Percentiles rank a stretch among this genome's conserved stretches.
These are phyloP conservation scores for Triops cancriformis DNA, from an alignment of 1,140 invertebrate genomes.

Conservation along the genomic window DNA sequence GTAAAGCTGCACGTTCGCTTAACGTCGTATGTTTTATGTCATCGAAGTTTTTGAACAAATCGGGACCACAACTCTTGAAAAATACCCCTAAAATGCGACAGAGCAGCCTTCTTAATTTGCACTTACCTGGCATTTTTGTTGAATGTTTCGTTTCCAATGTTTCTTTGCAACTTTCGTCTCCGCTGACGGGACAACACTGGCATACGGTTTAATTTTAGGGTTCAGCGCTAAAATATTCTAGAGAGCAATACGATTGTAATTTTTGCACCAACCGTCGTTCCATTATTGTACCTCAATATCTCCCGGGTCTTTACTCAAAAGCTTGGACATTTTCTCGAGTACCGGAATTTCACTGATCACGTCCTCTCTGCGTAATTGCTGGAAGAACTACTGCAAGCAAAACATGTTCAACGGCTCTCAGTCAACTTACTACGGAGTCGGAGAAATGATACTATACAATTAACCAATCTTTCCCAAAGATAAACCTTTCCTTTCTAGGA, in stretches of 20 bases:
- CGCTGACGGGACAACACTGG: constrained; percentile 65
- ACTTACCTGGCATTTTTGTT: constrained; percentile 75
- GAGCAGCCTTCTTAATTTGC: neutral
- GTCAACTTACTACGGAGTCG: too few species aligned
- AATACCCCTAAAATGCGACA: neutral
- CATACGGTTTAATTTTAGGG: constrained; percentile 64
- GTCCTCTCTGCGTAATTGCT: too few species aligned
- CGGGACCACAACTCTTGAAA: constrained; percentile 54
- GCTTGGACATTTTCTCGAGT: neutral
- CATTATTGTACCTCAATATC: constrained; percentile 20
- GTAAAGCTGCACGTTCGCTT: constrained; percentile 84
- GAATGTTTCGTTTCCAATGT: constrained; percentile 88
- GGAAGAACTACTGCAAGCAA: too few species aligned
- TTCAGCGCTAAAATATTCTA: constrained; percentile 80
- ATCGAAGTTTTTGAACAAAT: constrained; percentile 79
- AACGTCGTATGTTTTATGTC: constrained; percentile 96
- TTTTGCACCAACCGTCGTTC: neutral
- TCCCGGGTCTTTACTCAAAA: constrained; percentile 17
- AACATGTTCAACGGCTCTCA: too few species aligned
- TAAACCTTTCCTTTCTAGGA: too few species aligned
- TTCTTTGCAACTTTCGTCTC: constrained; percentile 79
- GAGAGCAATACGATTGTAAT: constrained; percentile 32
- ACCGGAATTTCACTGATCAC: too few species aligned
- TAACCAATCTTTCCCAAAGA: too few species aligned
- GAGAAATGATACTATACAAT: too few species aligned